Percentiles rank a stretch among this genome's conserved stretches.
These are phyloP conservation scores for Rhodeus uyekii DNA, from an alignment of 2,797 vertebrate genomes.

Conservation along the genomic window DNA sequence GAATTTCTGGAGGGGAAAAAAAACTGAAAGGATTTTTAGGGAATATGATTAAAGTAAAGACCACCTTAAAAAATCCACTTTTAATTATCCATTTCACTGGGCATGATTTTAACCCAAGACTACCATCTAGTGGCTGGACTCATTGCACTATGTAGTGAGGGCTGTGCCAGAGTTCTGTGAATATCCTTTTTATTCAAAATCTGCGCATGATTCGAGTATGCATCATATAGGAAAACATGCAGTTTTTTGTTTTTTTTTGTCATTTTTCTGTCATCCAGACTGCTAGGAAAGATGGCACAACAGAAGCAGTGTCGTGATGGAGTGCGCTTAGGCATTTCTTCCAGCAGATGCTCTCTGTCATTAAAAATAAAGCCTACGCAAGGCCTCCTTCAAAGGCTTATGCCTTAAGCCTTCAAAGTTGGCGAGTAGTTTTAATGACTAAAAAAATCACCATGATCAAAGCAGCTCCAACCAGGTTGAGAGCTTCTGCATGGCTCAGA, in stretches of 20 bases:
- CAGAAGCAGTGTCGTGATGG: constrained; percentile 1
- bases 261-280: neutral
- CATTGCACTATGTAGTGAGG: neutral
- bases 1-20: neutral
- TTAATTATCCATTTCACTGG: constrained; percentile 44
- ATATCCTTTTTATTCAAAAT: neutral
- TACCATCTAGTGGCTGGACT: constrained; percentile 70
- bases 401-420: constrained; percentile 34
- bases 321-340: neutral
- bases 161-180: neutral
- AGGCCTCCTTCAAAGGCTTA: constrained; percentile 25
- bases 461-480: constrained; percentile 10
- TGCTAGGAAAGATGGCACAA: neutral
- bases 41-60: constrained; percentile 4
- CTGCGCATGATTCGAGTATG: neutral
- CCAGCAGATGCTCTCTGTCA: constrained; percentile 22
- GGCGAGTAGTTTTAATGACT: constrained; percentile 22
- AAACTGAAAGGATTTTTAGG: neutral
- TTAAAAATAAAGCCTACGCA: constrained; percentile 17
- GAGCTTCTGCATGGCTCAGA: neutral
- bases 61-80: neutral
- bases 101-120: constrained; percentile 57
- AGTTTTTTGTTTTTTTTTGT: neutral
- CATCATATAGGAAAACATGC: neutral
- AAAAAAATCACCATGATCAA: constrained; percentile 40